Evolutionary conservation across 2,113 vertebrate species (phyloP).

Genomic region (Dermatemys mawii): DNA sequence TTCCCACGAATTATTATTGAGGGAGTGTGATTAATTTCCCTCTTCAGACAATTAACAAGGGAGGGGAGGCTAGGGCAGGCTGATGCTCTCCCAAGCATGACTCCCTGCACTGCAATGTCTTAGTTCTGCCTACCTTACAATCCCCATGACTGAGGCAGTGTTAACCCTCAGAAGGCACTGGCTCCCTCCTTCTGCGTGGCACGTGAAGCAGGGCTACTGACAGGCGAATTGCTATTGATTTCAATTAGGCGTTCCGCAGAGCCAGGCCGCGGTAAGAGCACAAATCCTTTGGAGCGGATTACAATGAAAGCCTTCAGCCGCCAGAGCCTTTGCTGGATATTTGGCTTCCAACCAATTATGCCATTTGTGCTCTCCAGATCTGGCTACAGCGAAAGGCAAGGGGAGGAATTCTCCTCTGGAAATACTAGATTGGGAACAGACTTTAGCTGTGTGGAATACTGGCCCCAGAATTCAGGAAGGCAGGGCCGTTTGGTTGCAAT

Average conservation of each 20-base stretch:
- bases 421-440: background rate
- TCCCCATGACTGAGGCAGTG: rapidly evolving
- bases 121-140: background rate
- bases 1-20: constrained; percentile 5
- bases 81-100: background rate
- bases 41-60: constrained; percentile 10
- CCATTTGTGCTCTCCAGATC: background rate
- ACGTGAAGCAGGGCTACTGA: background rate
- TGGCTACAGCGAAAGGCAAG: background rate
- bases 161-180: rapidly evolving
- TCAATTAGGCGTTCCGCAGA: background rate
- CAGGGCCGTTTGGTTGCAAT: background rate
- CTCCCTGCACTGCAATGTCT: background rate
- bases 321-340: background rate
- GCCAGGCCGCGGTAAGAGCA: background rate
- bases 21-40: constrained; percentile 19
- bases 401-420: background rate
- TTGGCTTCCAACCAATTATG: background rate
- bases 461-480: background rate
- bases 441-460: rapidly evolving
- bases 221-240: background rate
- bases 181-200: background rate
- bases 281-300: background rate
- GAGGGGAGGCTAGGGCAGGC: background rate
- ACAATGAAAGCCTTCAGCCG: rapidly evolving